These are phyloP conservation scores for Isoperla grammatica DNA, from an alignment of 2,888 invertebrate genomes.

Conservation along the genomic window DNA sequence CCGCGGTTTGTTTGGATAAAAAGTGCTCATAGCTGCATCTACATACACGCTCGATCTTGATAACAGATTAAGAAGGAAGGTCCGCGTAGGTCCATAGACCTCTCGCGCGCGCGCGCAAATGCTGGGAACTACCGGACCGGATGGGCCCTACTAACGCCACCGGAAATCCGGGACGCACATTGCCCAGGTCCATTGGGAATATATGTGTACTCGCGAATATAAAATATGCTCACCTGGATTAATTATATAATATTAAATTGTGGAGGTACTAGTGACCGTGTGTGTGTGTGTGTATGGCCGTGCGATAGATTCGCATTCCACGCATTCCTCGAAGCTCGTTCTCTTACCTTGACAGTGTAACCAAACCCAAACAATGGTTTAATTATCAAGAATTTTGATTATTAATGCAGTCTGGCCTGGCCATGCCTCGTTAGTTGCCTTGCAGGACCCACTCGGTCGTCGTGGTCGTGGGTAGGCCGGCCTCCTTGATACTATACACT, in stretches of 20 bases:
- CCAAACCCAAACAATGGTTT: constrained; percentile 11
- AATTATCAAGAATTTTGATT: constrained; percentile 9
- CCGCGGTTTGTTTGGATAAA: too few species aligned
- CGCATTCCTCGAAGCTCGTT: background rate
- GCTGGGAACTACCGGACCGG: background rate
- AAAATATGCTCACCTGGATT: background rate
- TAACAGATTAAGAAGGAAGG: background rate
- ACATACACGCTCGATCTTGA: background rate
- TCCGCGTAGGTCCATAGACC: constrained; percentile 2
- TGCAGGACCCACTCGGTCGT: too few species aligned
- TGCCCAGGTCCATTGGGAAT: background rate
- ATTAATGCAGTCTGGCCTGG: background rate
- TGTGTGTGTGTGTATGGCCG: too few species aligned
- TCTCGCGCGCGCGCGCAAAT: background rate
- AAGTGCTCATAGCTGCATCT: too few species aligned
- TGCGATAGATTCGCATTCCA: background rate
- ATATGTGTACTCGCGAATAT: too few species aligned
- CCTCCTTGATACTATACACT: too few species aligned
- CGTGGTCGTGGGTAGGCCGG: too few species aligned
- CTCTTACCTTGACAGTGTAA: constrained; percentile 9
- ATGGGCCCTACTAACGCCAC: constrained; percentile 1
- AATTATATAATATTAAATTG: background rate
- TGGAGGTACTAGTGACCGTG: background rate
- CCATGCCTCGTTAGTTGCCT: too few species aligned
- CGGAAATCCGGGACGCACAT: background rate